These are phyloP conservation scores for Crypturellus tataupa DNA, from an alignment of 2,797 vertebrate species.

Conservation along the genomic window DNA sequence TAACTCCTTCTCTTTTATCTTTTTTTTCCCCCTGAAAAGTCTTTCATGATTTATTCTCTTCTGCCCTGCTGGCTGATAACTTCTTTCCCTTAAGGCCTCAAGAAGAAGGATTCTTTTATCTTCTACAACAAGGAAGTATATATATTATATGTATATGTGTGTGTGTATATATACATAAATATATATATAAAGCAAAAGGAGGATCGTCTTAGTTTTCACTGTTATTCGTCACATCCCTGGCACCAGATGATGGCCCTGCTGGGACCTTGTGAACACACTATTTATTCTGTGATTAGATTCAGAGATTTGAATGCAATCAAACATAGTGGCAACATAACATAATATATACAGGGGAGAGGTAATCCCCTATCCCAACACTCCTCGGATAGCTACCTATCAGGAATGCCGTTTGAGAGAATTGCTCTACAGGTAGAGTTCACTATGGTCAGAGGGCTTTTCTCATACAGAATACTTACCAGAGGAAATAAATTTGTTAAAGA, in stretches of 20 bases:
- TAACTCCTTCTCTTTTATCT: neutral
- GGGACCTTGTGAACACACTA: neutral
- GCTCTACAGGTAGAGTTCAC: neutral
- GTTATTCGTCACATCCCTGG: slow-evolving; percentile 29
- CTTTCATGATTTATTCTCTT: slow-evolving; percentile 59
- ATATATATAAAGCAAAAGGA: slow-evolving; percentile 10
- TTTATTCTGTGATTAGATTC: slow-evolving; percentile 8
- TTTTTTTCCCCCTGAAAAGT: slow-evolving; percentile 3
- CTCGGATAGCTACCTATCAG: neutral
- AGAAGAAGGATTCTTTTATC: slow-evolving; percentile 37
- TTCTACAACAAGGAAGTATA: neutral
- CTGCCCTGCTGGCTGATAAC: slow-evolving; percentile 40
- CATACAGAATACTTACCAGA: neutral
- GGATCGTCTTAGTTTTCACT: neutral
- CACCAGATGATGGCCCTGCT: neutral
- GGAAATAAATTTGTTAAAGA: neutral
- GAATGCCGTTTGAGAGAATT: neutral
- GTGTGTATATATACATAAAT: neutral
- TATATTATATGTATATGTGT: neutral
- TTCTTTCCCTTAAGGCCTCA: slow-evolving; percentile 46
- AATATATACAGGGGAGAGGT: neutral
- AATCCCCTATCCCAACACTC: neutral
- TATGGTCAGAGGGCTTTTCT: neutral
- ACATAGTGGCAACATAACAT: neutral
- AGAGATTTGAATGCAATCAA: neutral